Conservation (phyloP, 1,140 invertebrate genomes). For the Caenorhabditis briggsae region DNA sequence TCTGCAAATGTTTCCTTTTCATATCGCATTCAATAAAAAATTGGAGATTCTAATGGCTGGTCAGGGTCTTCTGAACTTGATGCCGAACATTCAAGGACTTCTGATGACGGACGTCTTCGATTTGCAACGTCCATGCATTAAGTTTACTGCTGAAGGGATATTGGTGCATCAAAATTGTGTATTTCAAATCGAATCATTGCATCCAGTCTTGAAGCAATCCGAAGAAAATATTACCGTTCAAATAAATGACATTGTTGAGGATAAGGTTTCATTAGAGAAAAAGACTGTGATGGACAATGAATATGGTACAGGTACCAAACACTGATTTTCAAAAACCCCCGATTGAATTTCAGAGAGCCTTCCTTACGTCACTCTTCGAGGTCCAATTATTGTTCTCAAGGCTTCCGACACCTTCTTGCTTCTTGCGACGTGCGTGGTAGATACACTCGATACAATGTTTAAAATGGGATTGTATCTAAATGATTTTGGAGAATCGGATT, state of each 20-base stretch:
- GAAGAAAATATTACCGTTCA: constrained; percentile 55
- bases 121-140: constrained; percentile 62
- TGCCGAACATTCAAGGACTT: constrained; percentile 55
- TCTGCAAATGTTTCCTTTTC: constrained; percentile 62
- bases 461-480: constrained; percentile 62
- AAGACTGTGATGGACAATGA: constrained; percentile 30
- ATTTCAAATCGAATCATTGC: constrained; percentile 60
- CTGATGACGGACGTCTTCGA: constrained; percentile 62
- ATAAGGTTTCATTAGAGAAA: constrained; percentile 44
- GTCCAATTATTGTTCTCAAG: constrained; percentile 58
- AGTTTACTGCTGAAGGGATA: constrained; percentile 62
- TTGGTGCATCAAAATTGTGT: constrained; percentile 61
- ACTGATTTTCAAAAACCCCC: not conserved
- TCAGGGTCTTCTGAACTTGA: constrained; percentile 60
- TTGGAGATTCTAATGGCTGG: constrained; percentile 58
- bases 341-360: constrained; percentile 22
- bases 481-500: constrained; percentile 63
- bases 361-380: constrained; percentile 54
- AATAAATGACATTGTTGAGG: constrained; percentile 57
- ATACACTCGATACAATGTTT: constrained; percentile 60
- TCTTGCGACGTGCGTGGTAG: constrained; percentile 60
- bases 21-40: constrained; percentile 59
- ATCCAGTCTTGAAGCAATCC: constrained; percentile 53
- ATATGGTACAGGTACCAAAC: not conserved
- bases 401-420: constrained; percentile 58